phyloP scores from a whole-genome alignment of 2,888 invertebrate species.

The Xanthorhoe spadicearia region DNA sequence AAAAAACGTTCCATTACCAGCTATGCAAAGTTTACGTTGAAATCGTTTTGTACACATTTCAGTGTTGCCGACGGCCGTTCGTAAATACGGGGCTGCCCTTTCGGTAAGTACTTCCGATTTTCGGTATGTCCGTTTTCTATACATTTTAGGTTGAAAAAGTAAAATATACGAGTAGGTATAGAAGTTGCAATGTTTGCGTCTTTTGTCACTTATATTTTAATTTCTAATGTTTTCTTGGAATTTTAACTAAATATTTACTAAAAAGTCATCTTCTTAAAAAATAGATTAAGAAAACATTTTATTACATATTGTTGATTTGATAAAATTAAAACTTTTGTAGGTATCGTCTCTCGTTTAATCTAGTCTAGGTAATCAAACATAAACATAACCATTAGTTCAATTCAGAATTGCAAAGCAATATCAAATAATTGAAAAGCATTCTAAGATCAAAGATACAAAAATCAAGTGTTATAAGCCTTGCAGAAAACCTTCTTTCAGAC shows the following conservation, averaged over 20 bases:
- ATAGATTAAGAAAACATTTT: too few relatives aligned
- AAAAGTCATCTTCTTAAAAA: too few relatives aligned
- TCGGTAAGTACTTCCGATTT: constrained; percentile 10
- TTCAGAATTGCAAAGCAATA: not conserved
- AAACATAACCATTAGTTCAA: not conserved
- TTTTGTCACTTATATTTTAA: too few relatives aligned
- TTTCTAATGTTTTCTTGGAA: too few relatives aligned
- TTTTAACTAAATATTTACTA: too few relatives aligned
- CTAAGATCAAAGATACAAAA: not conserved
- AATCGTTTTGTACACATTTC: constrained; percentile 50
- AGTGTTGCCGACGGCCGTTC: constrained; percentile 44
- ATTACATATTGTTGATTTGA: too few relatives aligned
- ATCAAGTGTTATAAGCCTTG: constrained; percentile 4
- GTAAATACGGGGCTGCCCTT: constrained; percentile 45
- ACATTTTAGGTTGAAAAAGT: too few relatives aligned
- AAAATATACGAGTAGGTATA: too few relatives aligned
- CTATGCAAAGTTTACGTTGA: constrained; percentile 50
- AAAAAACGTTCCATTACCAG: constrained; percentile 48
- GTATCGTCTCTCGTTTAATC: not conserved
- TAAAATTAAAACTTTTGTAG: too few relatives aligned
- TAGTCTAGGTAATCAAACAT: not conserved
- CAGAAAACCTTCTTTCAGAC: constrained; percentile 15
- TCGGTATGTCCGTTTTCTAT: too few relatives aligned
- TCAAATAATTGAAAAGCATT: not conserved
- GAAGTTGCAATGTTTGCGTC: too few relatives aligned